phyloP scores from a whole-genome alignment of 1,140 invertebrate genomes.

The Drosophila fuyamai region DNA sequence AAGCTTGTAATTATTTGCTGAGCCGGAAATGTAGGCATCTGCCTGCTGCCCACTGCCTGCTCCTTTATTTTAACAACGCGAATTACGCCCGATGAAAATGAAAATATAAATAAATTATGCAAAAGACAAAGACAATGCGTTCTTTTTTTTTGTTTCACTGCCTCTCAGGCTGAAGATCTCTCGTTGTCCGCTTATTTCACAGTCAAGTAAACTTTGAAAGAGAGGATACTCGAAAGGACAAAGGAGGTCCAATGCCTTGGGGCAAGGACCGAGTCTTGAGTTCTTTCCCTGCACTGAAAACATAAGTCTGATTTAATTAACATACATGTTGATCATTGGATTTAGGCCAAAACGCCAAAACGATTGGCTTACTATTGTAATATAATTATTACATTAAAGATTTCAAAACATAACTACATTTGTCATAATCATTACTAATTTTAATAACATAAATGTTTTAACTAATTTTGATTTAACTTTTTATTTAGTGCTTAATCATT shows the following conservation, averaged over 20 bases:
- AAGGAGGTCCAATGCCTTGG: conserved; percentile 22
- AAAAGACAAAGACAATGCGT: conserved; percentile 77
- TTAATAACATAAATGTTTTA: too few species aligned
- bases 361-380: too few species aligned
- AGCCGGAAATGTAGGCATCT: conserved; percentile 69
- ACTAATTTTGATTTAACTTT: too few species aligned
- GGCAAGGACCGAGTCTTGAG: conserved; percentile 28
- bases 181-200: conserved; percentile 71
- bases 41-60: conserved; percentile 32
- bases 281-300: conserved; percentile 13
- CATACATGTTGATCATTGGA: background rate
- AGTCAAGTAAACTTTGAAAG: conserved; percentile 78
- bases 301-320: background rate
- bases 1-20: conserved; percentile 78
- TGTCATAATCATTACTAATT: too few species aligned
- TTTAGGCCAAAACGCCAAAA: too few species aligned
- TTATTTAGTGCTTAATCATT: too few species aligned
- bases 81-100: conserved; percentile 54
- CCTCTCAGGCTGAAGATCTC: conserved; percentile 37
- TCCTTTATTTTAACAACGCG: conserved; percentile 42
- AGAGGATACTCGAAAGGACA: conserved; percentile 38
- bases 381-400: too few species aligned
- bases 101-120: conserved; percentile 80
- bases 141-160: conserved; percentile 27
- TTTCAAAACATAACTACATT: too few species aligned